Percentiles rank a stretch among this genome's conserved stretches.
These are phyloP conservation scores for Poeciliopsis paucimaculata DNA, from an alignment of 2,797 vertebrate genomes.

Conservation along the genomic window DNA sequence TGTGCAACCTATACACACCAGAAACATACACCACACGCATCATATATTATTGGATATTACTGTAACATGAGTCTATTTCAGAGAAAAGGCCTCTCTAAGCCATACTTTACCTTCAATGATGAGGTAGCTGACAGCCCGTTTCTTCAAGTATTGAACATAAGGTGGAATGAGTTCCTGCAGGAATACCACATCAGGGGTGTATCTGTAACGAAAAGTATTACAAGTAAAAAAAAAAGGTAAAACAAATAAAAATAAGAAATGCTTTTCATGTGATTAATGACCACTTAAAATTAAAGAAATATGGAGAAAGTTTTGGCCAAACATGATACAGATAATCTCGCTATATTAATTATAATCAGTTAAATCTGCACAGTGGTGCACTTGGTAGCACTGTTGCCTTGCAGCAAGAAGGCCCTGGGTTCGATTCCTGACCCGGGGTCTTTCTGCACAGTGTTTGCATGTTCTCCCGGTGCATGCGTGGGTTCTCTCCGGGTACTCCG, in stretches of 20 bases:
- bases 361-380: too few species aligned
- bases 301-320: not conserved
- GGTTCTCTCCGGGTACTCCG: too few species aligned
- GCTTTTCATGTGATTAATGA: not conserved
- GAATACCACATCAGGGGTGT: conserved; percentile 93
- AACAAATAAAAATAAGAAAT: not conserved
- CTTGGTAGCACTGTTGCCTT: too few species aligned
- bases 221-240: not conserved
- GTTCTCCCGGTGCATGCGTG: too few species aligned
- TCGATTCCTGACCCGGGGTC: too few species aligned
- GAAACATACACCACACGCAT: not conserved
- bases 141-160: conserved; percentile 86
- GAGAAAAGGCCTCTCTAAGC: not conserved
- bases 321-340: not conserved
- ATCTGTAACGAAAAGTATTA: conserved; percentile 74
- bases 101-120: conserved; percentile 87
- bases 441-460: too few species aligned
- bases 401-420: too few species aligned
- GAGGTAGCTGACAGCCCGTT: conserved; percentile 86
- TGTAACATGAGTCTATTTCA: not conserved
- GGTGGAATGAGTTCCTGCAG: conserved; percentile 92
- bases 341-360: not conserved
- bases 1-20: not conserved
- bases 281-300: not conserved
- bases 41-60: not conserved